Percentiles rank a stretch among this genome's conserved stretches.
Evolutionary conservation across 2,888 invertebrate species (phyloP).

Genomic region (Aspidiotus rigidus): DNA sequence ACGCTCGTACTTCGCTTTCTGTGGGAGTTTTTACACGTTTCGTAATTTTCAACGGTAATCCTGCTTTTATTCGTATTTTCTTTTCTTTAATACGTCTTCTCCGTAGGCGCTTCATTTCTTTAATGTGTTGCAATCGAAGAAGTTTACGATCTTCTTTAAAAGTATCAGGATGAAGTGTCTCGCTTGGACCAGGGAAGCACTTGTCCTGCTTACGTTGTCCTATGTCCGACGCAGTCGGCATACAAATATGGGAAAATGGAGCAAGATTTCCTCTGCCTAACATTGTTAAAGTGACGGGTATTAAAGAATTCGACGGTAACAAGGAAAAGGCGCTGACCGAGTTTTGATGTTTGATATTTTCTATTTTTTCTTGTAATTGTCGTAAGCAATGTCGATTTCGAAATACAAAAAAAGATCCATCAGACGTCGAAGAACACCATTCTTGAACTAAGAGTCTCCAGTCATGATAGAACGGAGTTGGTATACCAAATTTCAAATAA

Average conservation of each 20-base stretch:
- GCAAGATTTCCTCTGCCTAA: conserved; percentile 54
- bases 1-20: conserved; percentile 45
- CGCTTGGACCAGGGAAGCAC: conserved; percentile 50
- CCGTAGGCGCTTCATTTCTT: conserved; percentile 52
- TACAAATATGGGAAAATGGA: conserved; percentile 62
- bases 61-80: conserved; percentile 47
- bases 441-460: conserved; percentile 62
- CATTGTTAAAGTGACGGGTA: conserved; percentile 59
- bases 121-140: conserved; percentile 52
- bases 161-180: conserved; percentile 54
- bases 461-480: conserved; percentile 66
- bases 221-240: conserved; percentile 51
- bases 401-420: conserved; percentile 47
- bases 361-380: conserved; percentile 43
- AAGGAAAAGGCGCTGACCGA: conserved; percentile 1
- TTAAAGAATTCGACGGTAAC: conserved; percentile 42
- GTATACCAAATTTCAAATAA: conserved; percentile 64
- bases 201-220: conserved; percentile 42
- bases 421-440: conserved; percentile 49
- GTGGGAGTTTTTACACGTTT: conserved; percentile 40
- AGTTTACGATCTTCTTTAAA: conserved; percentile 53
- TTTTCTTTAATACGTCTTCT: conserved; percentile 49
- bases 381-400: conserved; percentile 51
- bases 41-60: conserved; percentile 41
- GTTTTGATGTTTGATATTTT: conserved; percentile 35